phyloP scores from a whole-genome alignment of 2,113 vertebrate genomes.

The Eurypyga helias region DNA sequence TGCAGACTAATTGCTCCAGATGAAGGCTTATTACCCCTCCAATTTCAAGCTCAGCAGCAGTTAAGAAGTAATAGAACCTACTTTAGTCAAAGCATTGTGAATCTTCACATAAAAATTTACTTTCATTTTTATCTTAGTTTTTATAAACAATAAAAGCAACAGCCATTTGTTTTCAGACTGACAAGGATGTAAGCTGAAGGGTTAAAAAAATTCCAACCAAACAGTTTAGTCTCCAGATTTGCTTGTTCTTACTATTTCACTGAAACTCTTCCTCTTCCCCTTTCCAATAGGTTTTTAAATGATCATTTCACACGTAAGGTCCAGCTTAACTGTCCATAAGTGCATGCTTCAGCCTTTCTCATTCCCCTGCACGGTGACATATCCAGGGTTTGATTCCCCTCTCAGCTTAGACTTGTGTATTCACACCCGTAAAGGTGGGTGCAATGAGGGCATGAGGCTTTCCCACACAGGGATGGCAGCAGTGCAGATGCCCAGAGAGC shows the following conservation, averaged over 20 bases:
- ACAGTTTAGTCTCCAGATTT: background rate
- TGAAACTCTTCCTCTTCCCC: background rate
- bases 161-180: background rate
- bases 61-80: background rate
- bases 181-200: background rate
- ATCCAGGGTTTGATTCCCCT: background rate
- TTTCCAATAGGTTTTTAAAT: background rate
- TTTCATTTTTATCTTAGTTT: background rate
- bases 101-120: background rate
- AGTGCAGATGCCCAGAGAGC: background rate
- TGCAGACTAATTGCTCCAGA: slow-evolving; percentile 36
- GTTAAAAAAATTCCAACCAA: background rate
- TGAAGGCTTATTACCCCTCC: slow-evolving; percentile 7
- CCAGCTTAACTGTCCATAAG: background rate
- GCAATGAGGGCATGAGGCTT: fast-evolving
- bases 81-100: background rate
- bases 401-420: background rate
- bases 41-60: background rate
- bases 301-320: background rate
- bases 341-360: background rate
- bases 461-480: no score
- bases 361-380: background rate
- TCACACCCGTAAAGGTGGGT: background rate
- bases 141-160: background rate
- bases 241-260: background rate